Evolutionary conservation across 2,888 invertebrate genomes (phyloP).

Genomic region (Plagodis pulveraria): DNA sequence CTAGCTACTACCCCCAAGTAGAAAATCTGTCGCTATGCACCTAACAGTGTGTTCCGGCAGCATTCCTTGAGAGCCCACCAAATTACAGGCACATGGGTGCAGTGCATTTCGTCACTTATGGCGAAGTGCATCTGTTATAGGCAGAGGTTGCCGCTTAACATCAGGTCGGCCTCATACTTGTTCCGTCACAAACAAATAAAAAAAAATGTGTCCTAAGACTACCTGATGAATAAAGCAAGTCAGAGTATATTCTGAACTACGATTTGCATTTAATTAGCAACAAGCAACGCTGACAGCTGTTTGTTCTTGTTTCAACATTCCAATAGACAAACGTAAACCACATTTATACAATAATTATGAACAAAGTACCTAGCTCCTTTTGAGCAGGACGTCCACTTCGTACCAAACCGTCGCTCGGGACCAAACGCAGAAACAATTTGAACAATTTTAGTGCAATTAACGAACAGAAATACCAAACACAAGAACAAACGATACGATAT

Average conservation of each 20-base stretch:
- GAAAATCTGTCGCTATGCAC: no score
- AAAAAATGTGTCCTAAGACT: no score
- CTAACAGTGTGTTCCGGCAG: no score
- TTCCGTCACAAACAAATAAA: no score
- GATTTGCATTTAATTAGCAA: slow-evolving; percentile 17
- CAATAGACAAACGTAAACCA: slow-evolving; percentile 1
- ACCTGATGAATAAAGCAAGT: slow-evolving; percentile 2
- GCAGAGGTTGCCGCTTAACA: no score
- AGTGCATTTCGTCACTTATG: no score
- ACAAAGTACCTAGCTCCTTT: not conserved
- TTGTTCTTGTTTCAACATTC: slow-evolving; percentile 12
- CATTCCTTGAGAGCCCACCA: no score
- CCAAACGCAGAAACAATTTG: slow-evolving; percentile 3
- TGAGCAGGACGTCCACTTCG: not conserved
- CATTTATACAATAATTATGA: not conserved
- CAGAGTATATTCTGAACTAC: slow-evolving; percentile 5
- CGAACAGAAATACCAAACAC: slow-evolving; percentile 4
- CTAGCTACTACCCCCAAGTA: no score
- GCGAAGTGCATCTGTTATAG: no score
- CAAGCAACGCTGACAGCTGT: not conserved
- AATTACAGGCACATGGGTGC: no score
- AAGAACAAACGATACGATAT: slow-evolving; percentile 13
- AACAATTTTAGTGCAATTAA: slow-evolving; percentile 5
- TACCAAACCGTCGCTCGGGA: not conserved
- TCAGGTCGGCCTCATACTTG: no score